Base-by-base conservation (phyloP, 2,113 vertebrate genomes). In the Hyla sarda region DNA sequence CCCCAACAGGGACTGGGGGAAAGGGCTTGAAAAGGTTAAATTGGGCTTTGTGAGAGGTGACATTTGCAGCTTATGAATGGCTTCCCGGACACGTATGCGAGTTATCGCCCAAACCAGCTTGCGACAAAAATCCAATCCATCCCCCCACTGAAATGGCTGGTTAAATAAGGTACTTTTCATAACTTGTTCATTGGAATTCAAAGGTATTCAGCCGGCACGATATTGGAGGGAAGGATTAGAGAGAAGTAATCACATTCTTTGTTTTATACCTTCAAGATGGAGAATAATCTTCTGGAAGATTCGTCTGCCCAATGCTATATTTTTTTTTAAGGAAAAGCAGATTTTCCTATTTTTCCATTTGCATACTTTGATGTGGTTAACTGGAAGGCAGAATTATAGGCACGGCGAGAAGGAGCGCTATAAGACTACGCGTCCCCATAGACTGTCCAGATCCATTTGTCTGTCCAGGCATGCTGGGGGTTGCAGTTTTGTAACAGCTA, bases 241-340 rank as follows among this genome's bases (percentile, higher is more conserved):
- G 14, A 37, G 65, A 80, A 56, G 65, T 72, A 86, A 80, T 86
- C 62, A 56, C 71, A 71, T 19, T 71, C 76, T 86, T 80, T 86
- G 84, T 86, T 86, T 86, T 86, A 86, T 79, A 71, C 75, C 75
- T 80, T 25, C 14, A 54, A 80, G 84, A 80, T 52, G 50, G 50
- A 72, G 67, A 80, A 79, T 85, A 85, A 85, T 85, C 84, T 85
- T 69, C 25, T 48, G 60, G n/a, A 78, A 62, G 76, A 86, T 86
- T 86, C 75, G n/a, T 71, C 62, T 67, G 54, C 52, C 83, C 25
- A 58, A 50, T 13, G 21, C 67, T 71, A 34, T 75, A 75, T 41
- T 79, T 86, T 54, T 34, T n/a, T n/a, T n/a, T n/a, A n/a, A n/a
- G 23, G 62, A 5, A 25, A 60, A 84, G 48, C 32, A 41, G 82